Conservation (phyloP, 2,113 vertebrate species). For the Cyprinus carpio region DNA sequence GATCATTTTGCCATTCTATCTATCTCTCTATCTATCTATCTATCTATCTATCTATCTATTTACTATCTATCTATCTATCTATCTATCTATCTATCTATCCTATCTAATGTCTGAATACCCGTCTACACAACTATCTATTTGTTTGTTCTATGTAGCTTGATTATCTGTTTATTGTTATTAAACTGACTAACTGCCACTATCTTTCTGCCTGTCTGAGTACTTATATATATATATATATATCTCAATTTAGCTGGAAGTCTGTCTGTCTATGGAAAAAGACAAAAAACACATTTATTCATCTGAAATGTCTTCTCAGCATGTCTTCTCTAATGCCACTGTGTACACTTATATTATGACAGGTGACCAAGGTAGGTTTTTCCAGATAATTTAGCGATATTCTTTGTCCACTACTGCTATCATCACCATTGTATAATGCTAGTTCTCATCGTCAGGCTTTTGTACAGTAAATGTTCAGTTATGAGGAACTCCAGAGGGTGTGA, state of each 20-base stretch:
- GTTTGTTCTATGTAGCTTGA: no score
- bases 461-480: slow-evolving; percentile 53
- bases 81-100: no score
- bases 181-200: no score
- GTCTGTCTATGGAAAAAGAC: neutral
- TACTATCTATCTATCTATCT: no score
- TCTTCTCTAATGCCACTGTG: neutral
- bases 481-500: slow-evolving; percentile 21
- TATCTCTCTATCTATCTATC: no score
- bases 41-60: neutral
- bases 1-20: neutral
- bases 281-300: neutral
- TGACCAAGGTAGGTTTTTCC: slow-evolving; percentile 19
- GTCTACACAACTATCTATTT: no score
- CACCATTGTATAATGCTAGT: slow-evolving; percentile 6
- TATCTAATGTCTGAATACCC: no score
- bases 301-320: neutral
- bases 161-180: no score
- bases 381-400: slow-evolving; percentile 29
- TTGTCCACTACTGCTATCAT: slow-evolving; percentile 30
- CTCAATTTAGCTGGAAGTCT: neutral
- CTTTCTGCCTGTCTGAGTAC: neutral
- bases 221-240: neutral
- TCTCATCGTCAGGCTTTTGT: slow-evolving; percentile 38
- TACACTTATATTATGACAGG: no score